These are phyloP conservation scores for Dasyurus viverrinus DNA, from an alignment of 2,113 vertebrate species.

Conservation along the genomic window DNA sequence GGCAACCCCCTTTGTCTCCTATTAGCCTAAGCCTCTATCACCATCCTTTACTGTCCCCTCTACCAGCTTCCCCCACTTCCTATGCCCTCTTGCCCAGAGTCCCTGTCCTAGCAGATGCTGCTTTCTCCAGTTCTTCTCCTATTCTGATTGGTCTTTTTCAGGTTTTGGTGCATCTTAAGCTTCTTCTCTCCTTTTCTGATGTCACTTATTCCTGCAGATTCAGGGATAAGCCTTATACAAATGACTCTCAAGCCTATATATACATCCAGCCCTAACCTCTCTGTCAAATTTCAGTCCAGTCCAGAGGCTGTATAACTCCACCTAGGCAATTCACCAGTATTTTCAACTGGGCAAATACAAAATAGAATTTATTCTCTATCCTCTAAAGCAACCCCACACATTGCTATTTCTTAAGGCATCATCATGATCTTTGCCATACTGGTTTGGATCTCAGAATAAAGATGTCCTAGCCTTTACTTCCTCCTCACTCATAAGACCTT, in stretches of 20 bases:
- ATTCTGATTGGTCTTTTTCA: not conserved
- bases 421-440: not conserved
- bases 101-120: not conserved
- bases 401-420: not conserved
- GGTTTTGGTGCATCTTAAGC: not conserved
- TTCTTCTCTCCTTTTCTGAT: not conserved
- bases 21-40: not conserved
- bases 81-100: not conserved
- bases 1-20: not conserved
- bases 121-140: not conserved
- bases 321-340: not conserved
- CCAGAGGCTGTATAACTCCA: not conserved
- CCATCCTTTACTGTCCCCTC: not conserved
- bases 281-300: not conserved
- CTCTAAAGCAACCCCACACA: not conserved
- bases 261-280: not conserved
- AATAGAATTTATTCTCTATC: not conserved
- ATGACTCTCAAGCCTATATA: not conserved
- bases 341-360: not conserved
- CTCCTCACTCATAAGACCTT: not conserved
- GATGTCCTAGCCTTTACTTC: not conserved
- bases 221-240: not conserved
- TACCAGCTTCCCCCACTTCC: not conserved
- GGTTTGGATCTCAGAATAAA: not conserved
- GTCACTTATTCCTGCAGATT: not conserved